These are phyloP conservation scores for Danionella cerebrum DNA, from an alignment of 2,113 vertebrate species.

Conservation along the genomic window DNA sequence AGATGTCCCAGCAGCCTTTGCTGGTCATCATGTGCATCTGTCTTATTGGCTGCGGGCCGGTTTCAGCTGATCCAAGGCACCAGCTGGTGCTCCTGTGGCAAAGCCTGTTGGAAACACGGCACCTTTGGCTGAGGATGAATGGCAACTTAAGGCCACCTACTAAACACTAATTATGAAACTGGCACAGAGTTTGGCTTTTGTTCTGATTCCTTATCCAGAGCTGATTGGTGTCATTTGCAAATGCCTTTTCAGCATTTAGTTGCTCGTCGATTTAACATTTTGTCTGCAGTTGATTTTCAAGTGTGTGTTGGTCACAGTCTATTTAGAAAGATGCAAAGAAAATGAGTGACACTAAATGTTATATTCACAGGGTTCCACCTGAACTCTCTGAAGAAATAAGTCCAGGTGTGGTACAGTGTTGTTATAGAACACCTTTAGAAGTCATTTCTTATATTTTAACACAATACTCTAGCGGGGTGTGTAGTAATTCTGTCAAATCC, in stretches of 20 bases:
- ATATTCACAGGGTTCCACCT: too few relatives aligned
- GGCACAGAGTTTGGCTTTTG: constrained; percentile 24
- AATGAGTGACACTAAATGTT: too few relatives aligned
- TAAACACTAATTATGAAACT: constrained; percentile 42
- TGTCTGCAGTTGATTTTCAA: too few relatives aligned
- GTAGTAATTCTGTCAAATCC: too few relatives aligned
- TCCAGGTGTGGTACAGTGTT: too few relatives aligned
- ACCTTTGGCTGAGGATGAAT: constrained; percentile 52
- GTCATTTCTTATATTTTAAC: too few relatives aligned
- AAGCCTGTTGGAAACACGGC: constrained; percentile 45
- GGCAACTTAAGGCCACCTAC: constrained; percentile 37
- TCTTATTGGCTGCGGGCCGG: constrained; percentile 40
- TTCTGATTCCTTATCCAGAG: not conserved
- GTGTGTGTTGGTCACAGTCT: too few relatives aligned
- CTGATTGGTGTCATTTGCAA: constrained; percentile 15
- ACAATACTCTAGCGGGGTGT: too few relatives aligned
- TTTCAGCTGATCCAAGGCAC: constrained; percentile 51
- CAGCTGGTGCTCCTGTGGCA: constrained; percentile 53
- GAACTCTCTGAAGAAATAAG: too few relatives aligned
- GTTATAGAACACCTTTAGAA: too few relatives aligned
- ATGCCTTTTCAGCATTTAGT: constrained; percentile 32
- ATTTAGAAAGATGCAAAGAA: too few relatives aligned
- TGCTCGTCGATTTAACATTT: constrained; percentile 30
- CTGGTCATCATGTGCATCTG: constrained; percentile 55
- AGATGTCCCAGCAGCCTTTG: constrained; percentile 47